Evolutionary conservation across 2,113 vertebrate genomes (phyloP).

Genomic region (Nothobranchius furzeri): DNA sequence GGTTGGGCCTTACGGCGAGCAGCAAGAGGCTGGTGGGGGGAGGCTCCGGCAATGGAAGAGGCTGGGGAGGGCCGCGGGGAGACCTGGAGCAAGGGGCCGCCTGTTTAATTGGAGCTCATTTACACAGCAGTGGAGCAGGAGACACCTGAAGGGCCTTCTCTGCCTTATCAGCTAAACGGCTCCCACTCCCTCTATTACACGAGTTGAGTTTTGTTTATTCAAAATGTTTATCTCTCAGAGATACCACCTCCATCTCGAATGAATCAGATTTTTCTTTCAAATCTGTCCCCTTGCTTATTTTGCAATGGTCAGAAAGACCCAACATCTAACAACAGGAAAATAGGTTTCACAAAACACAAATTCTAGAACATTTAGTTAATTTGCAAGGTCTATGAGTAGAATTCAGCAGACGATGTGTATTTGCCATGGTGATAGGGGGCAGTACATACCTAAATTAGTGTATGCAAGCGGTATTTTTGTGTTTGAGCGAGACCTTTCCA

Average conservation of each 20-base stretch:
- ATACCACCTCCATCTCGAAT: neutral
- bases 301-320: neutral
- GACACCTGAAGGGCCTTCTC: slow-evolving; percentile 78
- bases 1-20: slow-evolving; percentile 74
- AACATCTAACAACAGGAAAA: neutral
- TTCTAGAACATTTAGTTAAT: no score
- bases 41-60: slow-evolving; percentile 46
- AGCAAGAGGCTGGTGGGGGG: slow-evolving; percentile 63
- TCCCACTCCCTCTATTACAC: slow-evolving; percentile 50
- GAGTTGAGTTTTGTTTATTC: slow-evolving; percentile 49
- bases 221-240: slow-evolving; percentile 24
- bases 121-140: slow-evolving; percentile 77
- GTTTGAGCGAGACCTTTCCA: no score
- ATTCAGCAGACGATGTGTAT: no score
- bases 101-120: slow-evolving; percentile 83
- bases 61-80: slow-evolving; percentile 63
- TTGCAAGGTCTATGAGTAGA: no score
- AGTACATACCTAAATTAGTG: no score
- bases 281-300: neutral
- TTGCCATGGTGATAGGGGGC: no score
- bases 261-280: neutral
- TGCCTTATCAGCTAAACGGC: slow-evolving; percentile 75
- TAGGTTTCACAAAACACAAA: no score
- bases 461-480: no score
- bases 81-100: slow-evolving; percentile 72